These are phyloP conservation scores for Trichonephila inaurata DNA, from an alignment of 1,140 invertebrate species.

Conservation along the genomic window DNA sequence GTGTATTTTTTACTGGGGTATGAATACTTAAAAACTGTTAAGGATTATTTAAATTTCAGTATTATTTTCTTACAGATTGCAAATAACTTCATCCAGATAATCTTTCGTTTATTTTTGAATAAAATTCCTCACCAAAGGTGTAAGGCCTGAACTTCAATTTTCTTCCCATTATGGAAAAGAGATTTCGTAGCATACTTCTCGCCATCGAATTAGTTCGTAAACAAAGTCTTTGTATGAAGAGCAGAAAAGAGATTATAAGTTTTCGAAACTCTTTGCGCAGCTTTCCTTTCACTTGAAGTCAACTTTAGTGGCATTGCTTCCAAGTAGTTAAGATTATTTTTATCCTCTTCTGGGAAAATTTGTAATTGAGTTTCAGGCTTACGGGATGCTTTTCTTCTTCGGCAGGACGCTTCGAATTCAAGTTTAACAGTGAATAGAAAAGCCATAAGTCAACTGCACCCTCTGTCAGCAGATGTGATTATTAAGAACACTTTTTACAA, in stretches of 20 bases:
- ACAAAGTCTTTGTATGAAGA: constrained; percentile 26
- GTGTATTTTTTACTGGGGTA: too few relatives aligned
- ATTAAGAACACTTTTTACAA: background rate
- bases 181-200: constrained; percentile 7
- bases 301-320: background rate
- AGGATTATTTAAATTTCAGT: too few relatives aligned
- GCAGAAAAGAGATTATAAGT: constrained; percentile 62
- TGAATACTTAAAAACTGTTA: too few relatives aligned
- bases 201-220: constrained; percentile 45
- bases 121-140: background rate
- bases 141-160: background rate
- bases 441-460: background rate
- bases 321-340: constrained; percentile 51
- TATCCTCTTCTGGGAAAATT: constrained; percentile 12
- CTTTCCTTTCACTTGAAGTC: constrained; percentile 22
- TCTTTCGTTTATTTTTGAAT: too few relatives aligned
- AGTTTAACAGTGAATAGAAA: background rate
- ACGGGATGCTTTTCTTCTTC: background rate
- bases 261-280: constrained; percentile 56
- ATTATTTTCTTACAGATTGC: too few relatives aligned
- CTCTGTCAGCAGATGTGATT: background rate
- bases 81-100: too few relatives aligned
- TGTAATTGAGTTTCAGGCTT: constrained; percentile 68
- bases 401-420: background rate
- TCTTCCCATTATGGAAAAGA: background rate